Evolutionary conservation across 1,140 invertebrate species (phyloP), one percentile per base, ranked within the genome.

Genomic region (Drosophila nebulosa): DNA sequence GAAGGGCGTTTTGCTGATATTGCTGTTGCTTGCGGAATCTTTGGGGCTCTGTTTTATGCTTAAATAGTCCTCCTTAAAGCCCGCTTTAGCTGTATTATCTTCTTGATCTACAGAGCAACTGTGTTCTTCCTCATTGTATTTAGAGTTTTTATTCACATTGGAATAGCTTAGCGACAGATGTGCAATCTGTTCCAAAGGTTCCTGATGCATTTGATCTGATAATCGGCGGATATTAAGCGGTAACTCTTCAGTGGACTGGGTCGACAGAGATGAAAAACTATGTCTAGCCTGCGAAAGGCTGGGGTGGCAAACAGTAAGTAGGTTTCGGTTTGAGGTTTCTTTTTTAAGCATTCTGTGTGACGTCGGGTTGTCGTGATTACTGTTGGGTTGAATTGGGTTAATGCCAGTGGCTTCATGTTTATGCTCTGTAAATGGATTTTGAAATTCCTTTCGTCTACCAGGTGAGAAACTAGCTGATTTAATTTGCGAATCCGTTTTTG

Each of bases 171-270:
- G 63, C 12, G 74, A 79, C 51, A 75, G 46, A 52, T 69, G 56
- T 6, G 66, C 46, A 42, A 67, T 62, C 5, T 68, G 61, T 14
- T 67, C 56, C 22, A 80, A 18, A 4, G 63, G 66, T 26, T 65
- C 55, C 32, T 75, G 60, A 60, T 64, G 63, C 46, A 91, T 90
- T 70, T 91, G 90, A 36, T 91, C 90, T 4, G 90, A 90, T 4
- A 91, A 50, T 26, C 90, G 74, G 30, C 90, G 78, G 26, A 91
- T 90, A 58, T 91, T 90, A 7, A 91, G 62, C 42, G 84, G 88
- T 4, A 91, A 51, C 61, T 91, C 90, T 18, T 91, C 80, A 18
- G 69, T 72, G 10, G 71, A 73, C n/a, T 79, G 74, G 4, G 76
- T 55, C 5, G 90, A 84, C 50, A 85, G 58, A 36, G 90, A 78